These are phyloP conservation scores for Aix galericulata DNA, from an alignment of 2,113 vertebrate species.

Conservation along the genomic window DNA sequence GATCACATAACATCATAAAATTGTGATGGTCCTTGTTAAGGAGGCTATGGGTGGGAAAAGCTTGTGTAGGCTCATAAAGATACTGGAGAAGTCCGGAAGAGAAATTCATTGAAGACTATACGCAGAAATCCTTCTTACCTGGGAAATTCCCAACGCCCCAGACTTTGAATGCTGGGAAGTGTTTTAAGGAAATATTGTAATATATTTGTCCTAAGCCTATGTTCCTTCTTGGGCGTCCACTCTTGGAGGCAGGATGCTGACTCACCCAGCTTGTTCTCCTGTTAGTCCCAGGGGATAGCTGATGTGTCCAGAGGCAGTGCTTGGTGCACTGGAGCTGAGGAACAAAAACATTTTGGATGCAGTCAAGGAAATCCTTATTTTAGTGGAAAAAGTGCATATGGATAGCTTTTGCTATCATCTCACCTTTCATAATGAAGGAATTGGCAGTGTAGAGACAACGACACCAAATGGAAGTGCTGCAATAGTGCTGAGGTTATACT, in stretches of 20 bases:
- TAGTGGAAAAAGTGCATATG: background rate
- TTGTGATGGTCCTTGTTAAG: background rate
- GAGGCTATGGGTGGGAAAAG: background rate
- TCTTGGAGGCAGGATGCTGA: constrained; percentile 59
- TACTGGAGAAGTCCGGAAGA: background rate
- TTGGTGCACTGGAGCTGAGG: background rate
- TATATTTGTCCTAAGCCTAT: background rate
- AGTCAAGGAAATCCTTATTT: background rate
- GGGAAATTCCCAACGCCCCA: background rate
- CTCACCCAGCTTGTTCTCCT: constrained; percentile 42
- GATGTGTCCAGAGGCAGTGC: constrained; percentile 10
- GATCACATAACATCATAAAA: background rate
- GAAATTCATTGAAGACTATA: background rate
- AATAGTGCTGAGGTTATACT: background rate
- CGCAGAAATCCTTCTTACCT: constrained; percentile 11
- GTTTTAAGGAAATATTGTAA: constrained; percentile 29
- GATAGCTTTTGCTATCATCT: background rate
- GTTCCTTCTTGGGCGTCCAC: constrained; percentile 42
- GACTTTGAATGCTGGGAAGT: constrained; percentile 43
- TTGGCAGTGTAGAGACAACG: background rate
- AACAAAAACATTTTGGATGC: background rate
- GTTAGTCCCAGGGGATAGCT: background rate
- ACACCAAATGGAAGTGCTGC: background rate
- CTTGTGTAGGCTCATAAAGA: background rate
- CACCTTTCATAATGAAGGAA: background rate